These are phyloP conservation scores for Clusia tigrina DNA, from an alignment of 2,888 invertebrate genomes.

Conservation along the genomic window DNA sequence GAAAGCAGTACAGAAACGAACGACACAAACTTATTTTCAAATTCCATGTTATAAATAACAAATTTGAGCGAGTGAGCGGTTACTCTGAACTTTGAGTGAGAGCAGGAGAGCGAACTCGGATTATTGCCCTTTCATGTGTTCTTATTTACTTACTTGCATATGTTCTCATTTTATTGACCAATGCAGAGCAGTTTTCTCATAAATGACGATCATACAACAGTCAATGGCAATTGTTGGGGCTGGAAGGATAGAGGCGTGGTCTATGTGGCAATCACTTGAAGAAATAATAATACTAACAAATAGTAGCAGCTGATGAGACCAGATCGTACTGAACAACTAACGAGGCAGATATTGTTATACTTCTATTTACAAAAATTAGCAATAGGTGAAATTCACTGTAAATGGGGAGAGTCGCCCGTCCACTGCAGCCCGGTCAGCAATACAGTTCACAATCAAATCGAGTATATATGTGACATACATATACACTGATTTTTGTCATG, in stretches of 20 bases:
- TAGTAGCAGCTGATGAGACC: too few relatives aligned
- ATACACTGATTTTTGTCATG: too few relatives aligned
- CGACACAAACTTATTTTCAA: too few relatives aligned
- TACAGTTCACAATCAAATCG: too few relatives aligned
- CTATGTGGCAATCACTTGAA: not conserved
- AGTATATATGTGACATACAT: too few relatives aligned
- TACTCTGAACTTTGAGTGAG: conserved; percentile 33
- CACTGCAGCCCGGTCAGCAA: too few relatives aligned
- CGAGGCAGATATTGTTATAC: not conserved
- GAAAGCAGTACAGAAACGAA: too few relatives aligned
- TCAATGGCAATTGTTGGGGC: not conserved
- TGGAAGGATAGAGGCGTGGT: not conserved
- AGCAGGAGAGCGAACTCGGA: not conserved
- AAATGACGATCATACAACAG: not conserved
- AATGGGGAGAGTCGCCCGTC: not conserved
- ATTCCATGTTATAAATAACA: too few relatives aligned
- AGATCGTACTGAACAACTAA: not conserved
- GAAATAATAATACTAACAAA: not conserved
- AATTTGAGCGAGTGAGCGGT: conserved; percentile 35
- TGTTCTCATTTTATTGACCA: conserved; percentile 61
- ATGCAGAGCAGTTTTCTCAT: conserved; percentile 51
- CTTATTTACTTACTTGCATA: conserved; percentile 47
- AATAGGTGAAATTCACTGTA: conserved; percentile 4
- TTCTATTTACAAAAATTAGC: not conserved
- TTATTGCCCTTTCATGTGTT: conserved; percentile 34